Evolutionary conservation across 2,888 invertebrate species (phyloP), one percentile per base, ranked within the genome.

Genomic region (Cephus pulcher): DNA sequence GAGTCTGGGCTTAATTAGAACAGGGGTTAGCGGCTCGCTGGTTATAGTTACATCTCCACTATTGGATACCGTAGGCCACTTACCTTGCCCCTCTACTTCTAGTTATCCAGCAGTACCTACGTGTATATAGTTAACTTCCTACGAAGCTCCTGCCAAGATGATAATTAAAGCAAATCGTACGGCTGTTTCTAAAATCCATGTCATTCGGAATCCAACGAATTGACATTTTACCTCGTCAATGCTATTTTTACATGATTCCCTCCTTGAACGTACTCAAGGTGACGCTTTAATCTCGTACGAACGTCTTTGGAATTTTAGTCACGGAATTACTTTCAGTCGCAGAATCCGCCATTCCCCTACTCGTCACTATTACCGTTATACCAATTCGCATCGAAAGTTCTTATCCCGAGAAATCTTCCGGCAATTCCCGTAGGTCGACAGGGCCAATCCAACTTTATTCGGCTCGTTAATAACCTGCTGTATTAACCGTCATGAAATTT

Each of bases 1-100:
- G 89, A 88, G 89, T 87, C 86, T 81, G 85, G 82, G 89, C 89
- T 90, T 90, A 90, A 90, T 90, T 90, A 90, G 90, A 88, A 88
- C 89, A 84, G 85, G 87, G 89, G 85, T 88, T 87, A 86, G 87
- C 83, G 86, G 87, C 84, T 87, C 81, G 87, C 82, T 77, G 81
- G 84, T 82, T 87, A 84, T 85, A 84, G 86, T 85, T 85, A 84
- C 86, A 84, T 86, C 82, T 84, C 84, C 78, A 80, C 84, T 84
- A 86, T 88, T 86, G 85, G 86, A 84, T 85, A 85, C 82, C 76
- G 81, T 82, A 82, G 78, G 75, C 80, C 79, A 79, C 82, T 79
- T 79, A 35, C 75, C 34, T 75, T 73, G 32, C 69, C 71, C 56
- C 15, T 34, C 68, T 32, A 4, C 56, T 34, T 75, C 56, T 15